A percentile compares a stretch with the other conserved stretches of the same genome.
These are phyloP conservation scores for Ctenochaetus hawaiiensis DNA, from an alignment of 2,797 vertebrate species.

Conservation along the genomic window DNA sequence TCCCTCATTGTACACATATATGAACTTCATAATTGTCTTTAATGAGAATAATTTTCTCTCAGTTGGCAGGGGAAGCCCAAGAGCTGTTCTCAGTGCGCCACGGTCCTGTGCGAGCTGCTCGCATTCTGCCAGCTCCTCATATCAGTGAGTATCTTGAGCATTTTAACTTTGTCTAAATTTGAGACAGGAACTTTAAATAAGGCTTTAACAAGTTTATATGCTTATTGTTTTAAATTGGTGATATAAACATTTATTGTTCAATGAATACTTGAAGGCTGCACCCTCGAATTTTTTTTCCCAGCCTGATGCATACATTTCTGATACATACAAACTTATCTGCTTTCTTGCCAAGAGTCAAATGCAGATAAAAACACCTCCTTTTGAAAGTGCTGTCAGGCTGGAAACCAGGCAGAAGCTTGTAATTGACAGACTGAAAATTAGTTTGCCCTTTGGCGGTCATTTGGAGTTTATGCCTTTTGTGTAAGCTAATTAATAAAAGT, in stretches of 20 bases:
- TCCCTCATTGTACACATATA: background rate
- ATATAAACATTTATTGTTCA: no score
- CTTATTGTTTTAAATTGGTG: no score
- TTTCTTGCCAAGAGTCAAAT: background rate
- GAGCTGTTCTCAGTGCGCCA: conserved; percentile 97
- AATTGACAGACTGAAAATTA: no score
- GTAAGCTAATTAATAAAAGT: no score
- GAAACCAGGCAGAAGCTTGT: no score
- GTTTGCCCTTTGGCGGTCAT: no score
- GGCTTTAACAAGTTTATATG: no score
- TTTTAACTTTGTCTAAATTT: background rate
- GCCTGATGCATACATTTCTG: background rate
- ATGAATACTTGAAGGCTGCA: background rate
- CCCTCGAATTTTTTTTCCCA: background rate
- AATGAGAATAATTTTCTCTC: conserved; percentile 47
- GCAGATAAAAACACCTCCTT: no score
- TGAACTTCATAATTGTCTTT: background rate
- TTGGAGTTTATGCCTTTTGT: no score
- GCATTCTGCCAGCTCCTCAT: conserved; percentile 92
- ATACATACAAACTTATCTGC: background rate
- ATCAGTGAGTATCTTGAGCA: conserved; percentile 89
- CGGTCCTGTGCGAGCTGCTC: conserved; percentile 93
- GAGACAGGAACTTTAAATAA: no score
- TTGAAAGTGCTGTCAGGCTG: no score
- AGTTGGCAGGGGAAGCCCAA: conserved; percentile 97